Percentiles rank a stretch among this genome's conserved stretches.
phyloP scores from a whole-genome alignment of 2,797 vertebrate genomes.

The Ctenopoma multispine region DNA sequence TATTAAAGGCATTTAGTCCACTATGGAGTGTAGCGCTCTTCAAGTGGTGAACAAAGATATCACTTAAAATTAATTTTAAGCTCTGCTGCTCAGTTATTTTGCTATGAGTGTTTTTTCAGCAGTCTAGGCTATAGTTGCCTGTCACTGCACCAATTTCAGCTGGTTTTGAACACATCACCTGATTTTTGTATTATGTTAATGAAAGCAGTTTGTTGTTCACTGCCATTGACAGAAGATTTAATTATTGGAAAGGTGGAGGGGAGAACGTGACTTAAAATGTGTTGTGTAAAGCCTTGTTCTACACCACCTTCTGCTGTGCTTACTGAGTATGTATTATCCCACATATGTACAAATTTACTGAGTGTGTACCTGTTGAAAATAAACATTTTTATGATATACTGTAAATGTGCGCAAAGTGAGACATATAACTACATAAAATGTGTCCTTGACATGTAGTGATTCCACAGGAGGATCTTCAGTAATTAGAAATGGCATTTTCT shows the following conservation, averaged over 20 bases:
- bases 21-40: neutral
- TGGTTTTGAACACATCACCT: neutral
- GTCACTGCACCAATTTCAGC: constrained; percentile 21
- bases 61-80: neutral
- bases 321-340: constrained; percentile 10
- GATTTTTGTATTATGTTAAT: neutral
- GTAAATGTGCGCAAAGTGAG: constrained; percentile 9
- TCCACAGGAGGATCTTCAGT: constrained; percentile 1
- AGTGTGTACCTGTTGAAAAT: neutral
- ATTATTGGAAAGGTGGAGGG: neutral
- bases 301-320: constrained; percentile 13
- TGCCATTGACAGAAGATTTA: neutral
- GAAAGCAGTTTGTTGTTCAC: neutral
- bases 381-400: neutral
- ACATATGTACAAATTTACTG: constrained; percentile 28
- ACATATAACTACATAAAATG: neutral
- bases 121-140: neutral
- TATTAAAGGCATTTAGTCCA: neutral
- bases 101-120: neutral
- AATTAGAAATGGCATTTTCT: neutral
- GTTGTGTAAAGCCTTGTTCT: constrained; percentile 16
- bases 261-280: neutral
- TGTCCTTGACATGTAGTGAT: constrained; percentile 9
- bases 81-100: constrained; percentile 2
- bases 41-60: constrained; percentile 6